Evolutionary conservation across 2,888 invertebrate species (phyloP), one percentile per base, ranked within the genome.

Genomic region (Branchipolynoe longqiensis): DNA sequence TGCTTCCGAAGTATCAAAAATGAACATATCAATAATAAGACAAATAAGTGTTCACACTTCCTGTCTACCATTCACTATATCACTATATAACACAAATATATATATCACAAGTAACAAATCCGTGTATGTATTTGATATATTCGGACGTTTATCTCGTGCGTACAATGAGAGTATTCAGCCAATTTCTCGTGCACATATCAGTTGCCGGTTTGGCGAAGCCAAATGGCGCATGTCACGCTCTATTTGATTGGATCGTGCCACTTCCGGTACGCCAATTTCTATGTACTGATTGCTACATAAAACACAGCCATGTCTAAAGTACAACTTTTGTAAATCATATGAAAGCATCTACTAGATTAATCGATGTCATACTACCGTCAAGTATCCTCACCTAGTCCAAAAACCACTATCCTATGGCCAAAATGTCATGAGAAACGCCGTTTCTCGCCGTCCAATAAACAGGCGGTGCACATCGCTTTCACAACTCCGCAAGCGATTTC

Each of bases 381-480:
- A 3, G 38, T 69, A 18, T 12, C 38, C n/a, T 69, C 3, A 38
- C 38, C 38, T 38, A 69, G 18, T 36, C 36, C 33, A 36, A 36
- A 38, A 69, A 69, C 38, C 69, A 0, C 1, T 36, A 38, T 38
- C 2, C 0, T 38, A n/a, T 38, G 38, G 22, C 69, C 69, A 33
- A 78, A 78, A 78, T 48, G 41, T 78, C 28, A 54, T 41, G 78
- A n/a, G 78, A 25, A 78, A 78, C 41, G 22, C 78, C 78, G 78
- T 78, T 78, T 48, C 25, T 41, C 28, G 54, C 41, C 78, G 54
- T 78, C 78, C 78, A 78, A 78, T 78, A 78, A 78, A 78, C 78
- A 54, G 48, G 78, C 78, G 28, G 54, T 54, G 54, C 78, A 78
- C 78, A 78, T 78, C 78, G 41, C 78, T 78, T 78, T 78, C 78